These are phyloP conservation scores for Craterocephalus amniculus DNA, from an alignment of 2,797 vertebrate species.

Conservation along the genomic window DNA sequence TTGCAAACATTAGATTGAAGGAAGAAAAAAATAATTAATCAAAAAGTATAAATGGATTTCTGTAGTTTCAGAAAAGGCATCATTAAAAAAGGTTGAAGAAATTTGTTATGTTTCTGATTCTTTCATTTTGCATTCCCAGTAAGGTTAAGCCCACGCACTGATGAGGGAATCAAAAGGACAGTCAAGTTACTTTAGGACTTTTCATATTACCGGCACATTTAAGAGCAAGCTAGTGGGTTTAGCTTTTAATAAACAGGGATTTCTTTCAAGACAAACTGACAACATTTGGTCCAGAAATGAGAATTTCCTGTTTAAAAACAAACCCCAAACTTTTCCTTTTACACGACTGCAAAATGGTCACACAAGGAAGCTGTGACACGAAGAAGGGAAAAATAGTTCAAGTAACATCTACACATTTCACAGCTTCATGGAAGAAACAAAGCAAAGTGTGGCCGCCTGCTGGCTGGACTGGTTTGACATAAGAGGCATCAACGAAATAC, in stretches of 20 bases:
- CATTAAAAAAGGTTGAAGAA: background rate
- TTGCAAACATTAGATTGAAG: background rate
- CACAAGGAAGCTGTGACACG: background rate
- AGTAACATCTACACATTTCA: constrained; percentile 76
- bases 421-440: constrained; percentile 74
- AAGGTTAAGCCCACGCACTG: background rate
- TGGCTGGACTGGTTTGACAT: background rate
- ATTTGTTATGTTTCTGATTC: background rate
- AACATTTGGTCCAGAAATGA: background rate
- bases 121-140: constrained; percentile 21
- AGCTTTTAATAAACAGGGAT: background rate
- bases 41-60: background rate
- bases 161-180: background rate
- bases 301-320: background rate
- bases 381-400: constrained; percentile 38
- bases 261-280: background rate
- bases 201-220: background rate
- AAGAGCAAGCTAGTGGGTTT: background rate
- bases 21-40: background rate
- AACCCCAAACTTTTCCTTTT: background rate
- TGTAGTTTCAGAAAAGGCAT: background rate
- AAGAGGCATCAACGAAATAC: constrained; percentile 13
- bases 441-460: constrained; percentile 28
- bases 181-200: background rate
- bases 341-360: background rate